phyloP scores from a whole-genome alignment of 2,113 vertebrate genomes.

The Gambusia holbrooki region DNA sequence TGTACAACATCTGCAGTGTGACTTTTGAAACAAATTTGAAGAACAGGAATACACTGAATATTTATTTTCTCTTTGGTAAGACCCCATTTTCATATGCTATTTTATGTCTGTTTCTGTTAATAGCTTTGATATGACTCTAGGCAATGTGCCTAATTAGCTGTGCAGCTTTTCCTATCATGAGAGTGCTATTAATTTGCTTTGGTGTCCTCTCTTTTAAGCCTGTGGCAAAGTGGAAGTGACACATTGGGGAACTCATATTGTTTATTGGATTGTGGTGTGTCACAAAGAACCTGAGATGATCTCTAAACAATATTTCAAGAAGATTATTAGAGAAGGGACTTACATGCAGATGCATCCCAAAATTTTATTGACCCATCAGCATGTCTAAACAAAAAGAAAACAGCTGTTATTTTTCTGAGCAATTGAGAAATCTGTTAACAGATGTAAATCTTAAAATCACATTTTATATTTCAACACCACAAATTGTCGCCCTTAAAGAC shows the following conservation, averaged over 20 bases:
- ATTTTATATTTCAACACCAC: neutral
- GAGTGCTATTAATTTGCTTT: constrained; percentile 2
- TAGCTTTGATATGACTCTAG: constrained; percentile 9
- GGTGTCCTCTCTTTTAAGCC: neutral
- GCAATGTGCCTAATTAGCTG: constrained; percentile 3
- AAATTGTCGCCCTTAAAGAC: neutral
- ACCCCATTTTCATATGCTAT: neutral
- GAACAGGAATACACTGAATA: neutral
- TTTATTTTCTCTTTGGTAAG: neutral
- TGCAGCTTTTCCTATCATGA: neutral
- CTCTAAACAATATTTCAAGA: neutral
- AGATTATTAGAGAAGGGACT: constrained; percentile 69
- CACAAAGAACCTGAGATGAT: neutral
- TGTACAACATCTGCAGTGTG: constrained; percentile 98
- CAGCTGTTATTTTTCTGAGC: neutral
- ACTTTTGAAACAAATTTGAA: constrained; percentile 75
- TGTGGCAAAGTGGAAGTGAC: constrained; percentile 11
- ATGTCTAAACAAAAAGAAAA: constrained; percentile 80
- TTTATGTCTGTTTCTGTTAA: neutral
- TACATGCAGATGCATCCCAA: constrained; percentile 88
- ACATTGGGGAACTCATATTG: constrained; percentile 1
- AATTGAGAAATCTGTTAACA: neutral
- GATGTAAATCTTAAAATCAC: neutral
- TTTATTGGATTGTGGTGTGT: neutral
- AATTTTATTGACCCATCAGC: constrained; percentile 98